Conservation (phyloP, 2,113 vertebrate genomes). For the Cardinalis cardinalis region DNA sequence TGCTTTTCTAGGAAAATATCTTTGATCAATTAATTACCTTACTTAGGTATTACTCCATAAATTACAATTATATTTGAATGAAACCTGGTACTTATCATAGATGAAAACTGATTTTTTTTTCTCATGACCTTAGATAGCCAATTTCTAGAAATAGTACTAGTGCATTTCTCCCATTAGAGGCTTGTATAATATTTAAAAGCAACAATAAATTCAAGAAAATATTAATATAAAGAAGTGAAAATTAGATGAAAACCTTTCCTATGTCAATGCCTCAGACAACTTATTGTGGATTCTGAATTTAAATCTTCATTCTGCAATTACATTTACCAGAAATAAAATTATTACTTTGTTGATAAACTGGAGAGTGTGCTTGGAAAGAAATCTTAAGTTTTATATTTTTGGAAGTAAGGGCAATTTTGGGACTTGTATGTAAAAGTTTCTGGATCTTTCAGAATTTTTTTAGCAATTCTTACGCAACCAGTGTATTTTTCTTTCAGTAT, state of each 20-base stretch:
- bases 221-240: background rate
- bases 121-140: background rate
- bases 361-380: background rate
- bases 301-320: background rate
- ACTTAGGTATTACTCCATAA: background rate
- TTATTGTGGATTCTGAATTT: background rate
- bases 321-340: background rate
- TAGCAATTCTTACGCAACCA: background rate
- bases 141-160: background rate
- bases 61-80: conserved; percentile 10
- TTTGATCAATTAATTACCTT: conserved; percentile 22
- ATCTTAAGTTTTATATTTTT: background rate
- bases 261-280: background rate
- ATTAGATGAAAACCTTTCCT: background rate
- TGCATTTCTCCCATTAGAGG: background rate
- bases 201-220: background rate
- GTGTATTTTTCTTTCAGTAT: background rate
- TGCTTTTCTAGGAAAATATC: background rate
- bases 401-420: background rate
- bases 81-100: background rate
- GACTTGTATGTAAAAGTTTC: background rate
- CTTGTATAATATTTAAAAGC: background rate
- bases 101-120: background rate
- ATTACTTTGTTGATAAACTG: background rate
- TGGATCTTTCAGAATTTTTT: background rate